Conservation (phyloP, 1,140 invertebrate genomes). For the Thaumetopoea pityocampa region DNA sequence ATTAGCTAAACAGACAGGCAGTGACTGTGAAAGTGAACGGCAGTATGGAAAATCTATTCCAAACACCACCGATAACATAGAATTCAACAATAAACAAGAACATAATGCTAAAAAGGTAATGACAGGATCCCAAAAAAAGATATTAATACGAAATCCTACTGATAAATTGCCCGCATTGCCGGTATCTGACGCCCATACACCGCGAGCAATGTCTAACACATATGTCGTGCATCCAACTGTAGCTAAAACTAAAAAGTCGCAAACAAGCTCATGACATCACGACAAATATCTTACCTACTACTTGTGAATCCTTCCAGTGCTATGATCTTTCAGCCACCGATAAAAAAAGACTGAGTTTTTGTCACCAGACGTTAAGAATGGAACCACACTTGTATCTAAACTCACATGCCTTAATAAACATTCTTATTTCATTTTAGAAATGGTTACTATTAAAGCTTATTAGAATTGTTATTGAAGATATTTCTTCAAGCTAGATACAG, state of each 20-base stretch:
- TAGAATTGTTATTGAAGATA: too few species aligned
- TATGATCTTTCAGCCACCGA: conserved; percentile 52
- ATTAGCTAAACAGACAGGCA: conserved; percentile 70
- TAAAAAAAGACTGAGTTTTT: conserved; percentile 55
- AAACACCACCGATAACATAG: conserved; percentile 65
- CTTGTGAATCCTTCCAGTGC: conserved; percentile 69
- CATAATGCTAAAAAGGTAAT: conserved; percentile 41
- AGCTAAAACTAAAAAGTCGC: conserved; percentile 58
- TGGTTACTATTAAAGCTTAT: too few species aligned
- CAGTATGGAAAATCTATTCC: conserved; percentile 52
- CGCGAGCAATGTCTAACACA: conserved; percentile 66
- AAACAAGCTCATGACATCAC: conserved; percentile 58
- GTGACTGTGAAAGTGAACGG: conserved; percentile 67
- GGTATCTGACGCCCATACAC: conserved; percentile 57
- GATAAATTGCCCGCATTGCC: conserved; percentile 66
- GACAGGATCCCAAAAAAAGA: conserved; percentile 53
- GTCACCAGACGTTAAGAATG: conserved; percentile 14
- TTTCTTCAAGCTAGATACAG: background rate
- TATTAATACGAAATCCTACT: conserved; percentile 59
- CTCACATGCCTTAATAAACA: too few species aligned
- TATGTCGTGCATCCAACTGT: conserved; percentile 67
- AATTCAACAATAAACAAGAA: conserved; percentile 62
- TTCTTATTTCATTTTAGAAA: too few species aligned
- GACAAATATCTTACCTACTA: conserved; percentile 21
- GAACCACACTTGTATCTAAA: conserved; percentile 6